phyloP scores from a whole-genome alignment of 2,888 invertebrate species.

The Polymixis flavicincta region DNA sequence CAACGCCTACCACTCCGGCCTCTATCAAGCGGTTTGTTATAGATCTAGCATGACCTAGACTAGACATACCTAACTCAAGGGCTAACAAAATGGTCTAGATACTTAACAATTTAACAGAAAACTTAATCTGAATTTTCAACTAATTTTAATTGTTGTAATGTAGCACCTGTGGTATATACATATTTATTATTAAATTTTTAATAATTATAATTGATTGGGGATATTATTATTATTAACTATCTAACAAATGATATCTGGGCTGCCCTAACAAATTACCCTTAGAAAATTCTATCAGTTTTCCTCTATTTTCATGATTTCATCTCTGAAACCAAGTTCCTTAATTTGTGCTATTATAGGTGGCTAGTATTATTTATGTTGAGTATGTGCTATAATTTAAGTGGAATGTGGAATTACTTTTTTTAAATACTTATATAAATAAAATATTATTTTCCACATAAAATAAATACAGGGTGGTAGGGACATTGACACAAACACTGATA shows the following conservation, averaged over 20 bases:
- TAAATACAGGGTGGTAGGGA: not conserved
- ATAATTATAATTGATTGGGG: conserved; percentile 41
- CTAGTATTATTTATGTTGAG: conserved; percentile 30
- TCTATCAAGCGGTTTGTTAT: conserved; percentile 90
- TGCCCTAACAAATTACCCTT: conserved; percentile 31
- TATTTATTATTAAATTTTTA: conserved; percentile 50
- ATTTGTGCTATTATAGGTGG: not conserved
- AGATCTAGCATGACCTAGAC: conserved; percentile 83
- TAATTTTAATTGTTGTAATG: conserved; percentile 45
- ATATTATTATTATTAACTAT: conserved; percentile 54
- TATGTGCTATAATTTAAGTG: conserved; percentile 13
- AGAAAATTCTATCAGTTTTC: conserved; percentile 24
- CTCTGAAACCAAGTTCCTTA: not conserved
- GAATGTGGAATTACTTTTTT: conserved; percentile 1
- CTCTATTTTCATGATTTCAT: conserved; percentile 12
- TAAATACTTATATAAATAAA: not conserved
- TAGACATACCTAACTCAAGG: conserved; percentile 84
- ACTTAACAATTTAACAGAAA: conserved; percentile 53
- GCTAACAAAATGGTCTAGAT: conserved; percentile 73
- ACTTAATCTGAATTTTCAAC: conserved; percentile 38
- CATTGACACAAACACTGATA: not conserved
- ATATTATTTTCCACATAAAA: not conserved
- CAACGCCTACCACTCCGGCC: conserved; percentile 89
- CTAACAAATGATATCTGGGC: conserved; percentile 53
- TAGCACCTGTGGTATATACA: conserved; percentile 49